Percentiles rank a stretch among this genome's conserved stretches.
These are phyloP conservation scores for Etheostoma nigrum DNA, from an alignment of 2,797 vertebrate genomes.

Conservation along the genomic window DNA sequence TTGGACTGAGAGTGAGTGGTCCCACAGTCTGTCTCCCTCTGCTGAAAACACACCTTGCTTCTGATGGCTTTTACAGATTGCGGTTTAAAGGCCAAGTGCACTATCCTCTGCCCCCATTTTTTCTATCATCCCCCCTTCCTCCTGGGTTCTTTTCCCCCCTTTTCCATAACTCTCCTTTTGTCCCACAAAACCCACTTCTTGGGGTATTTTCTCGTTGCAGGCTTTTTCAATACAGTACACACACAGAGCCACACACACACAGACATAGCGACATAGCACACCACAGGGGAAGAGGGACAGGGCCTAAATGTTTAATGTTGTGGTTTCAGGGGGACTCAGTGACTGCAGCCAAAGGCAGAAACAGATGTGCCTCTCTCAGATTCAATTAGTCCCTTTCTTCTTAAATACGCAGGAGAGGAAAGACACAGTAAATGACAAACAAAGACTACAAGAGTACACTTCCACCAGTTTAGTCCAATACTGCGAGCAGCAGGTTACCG, in stretches of 20 bases:
- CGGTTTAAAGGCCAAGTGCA: slow-evolving; percentile 64
- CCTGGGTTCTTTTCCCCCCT: background rate
- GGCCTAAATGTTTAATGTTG: slow-evolving; percentile 81
- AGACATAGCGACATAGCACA: slow-evolving; percentile 34
- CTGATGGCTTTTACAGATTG: slow-evolving; percentile 81
- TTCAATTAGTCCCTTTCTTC: slow-evolving; percentile 75
- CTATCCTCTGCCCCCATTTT: slow-evolving; percentile 38
- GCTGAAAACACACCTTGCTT: slow-evolving; percentile 72
- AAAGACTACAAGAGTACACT: slow-evolving; percentile 35
- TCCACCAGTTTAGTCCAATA: slow-evolving; percentile 14
- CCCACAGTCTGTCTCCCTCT: slow-evolving; percentile 40
- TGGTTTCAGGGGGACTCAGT: slow-evolving; percentile 77
- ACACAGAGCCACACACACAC: slow-evolving; percentile 37
- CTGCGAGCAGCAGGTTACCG: slow-evolving; percentile 16
- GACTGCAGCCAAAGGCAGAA: slow-evolving; percentile 79
- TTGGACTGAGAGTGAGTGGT: slow-evolving; percentile 43
- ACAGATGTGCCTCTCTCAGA: slow-evolving; percentile 78
- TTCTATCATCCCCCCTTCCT: slow-evolving; percentile 16
- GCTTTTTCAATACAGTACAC: slow-evolving; percentile 46
- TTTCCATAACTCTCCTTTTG: slow-evolving; percentile 41
- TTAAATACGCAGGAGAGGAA: slow-evolving; percentile 54
- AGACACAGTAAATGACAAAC: slow-evolving; percentile 53
- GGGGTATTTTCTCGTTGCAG: slow-evolving; percentile 56
- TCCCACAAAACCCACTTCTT: slow-evolving; percentile 59
- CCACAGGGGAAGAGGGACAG: slow-evolving; percentile 58